These are phyloP conservation scores for Electrophaes corylata DNA, from an alignment of 2,888 invertebrate species.

Conservation along the genomic window DNA sequence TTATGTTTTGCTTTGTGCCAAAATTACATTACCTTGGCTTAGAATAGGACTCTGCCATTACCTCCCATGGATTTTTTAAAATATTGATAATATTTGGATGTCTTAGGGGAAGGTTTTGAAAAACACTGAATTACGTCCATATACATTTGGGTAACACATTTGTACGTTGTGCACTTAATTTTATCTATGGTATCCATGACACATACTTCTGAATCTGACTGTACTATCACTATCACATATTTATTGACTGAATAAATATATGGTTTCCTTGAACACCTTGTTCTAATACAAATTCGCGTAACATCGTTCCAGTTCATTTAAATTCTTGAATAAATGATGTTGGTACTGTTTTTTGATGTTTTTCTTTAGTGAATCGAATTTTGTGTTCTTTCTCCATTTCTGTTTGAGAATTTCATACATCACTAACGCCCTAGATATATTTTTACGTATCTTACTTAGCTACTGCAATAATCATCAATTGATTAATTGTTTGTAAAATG, in stretches of 20 bases:
- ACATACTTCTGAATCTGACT: neutral
- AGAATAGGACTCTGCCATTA: too few species aligned
- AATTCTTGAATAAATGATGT: constrained; percentile 30
- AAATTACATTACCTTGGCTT: too few species aligned
- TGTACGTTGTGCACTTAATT: neutral
- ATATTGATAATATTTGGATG: too few species aligned
- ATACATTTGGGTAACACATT: too few species aligned
- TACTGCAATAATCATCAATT: too few species aligned
- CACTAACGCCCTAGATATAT: neutral
- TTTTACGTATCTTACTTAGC: neutral
- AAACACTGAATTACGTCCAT: too few species aligned
- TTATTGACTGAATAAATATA: constrained; percentile 16
- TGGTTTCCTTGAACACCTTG: constrained; percentile 20
- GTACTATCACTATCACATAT: constrained; percentile 12
- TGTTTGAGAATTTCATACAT: neutral
- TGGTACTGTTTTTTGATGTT: constrained; percentile 26
- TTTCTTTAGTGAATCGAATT: constrained; percentile 9
- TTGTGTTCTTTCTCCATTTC: constrained; percentile 1
- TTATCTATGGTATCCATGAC: neutral
- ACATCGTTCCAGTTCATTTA: constrained; percentile 28
- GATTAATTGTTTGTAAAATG: too few species aligned
- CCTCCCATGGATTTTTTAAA: too few species aligned
- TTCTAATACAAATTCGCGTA: constrained; percentile 25
- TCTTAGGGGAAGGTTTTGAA: too few species aligned
- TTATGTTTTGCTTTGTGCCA: too few species aligned